These are phyloP conservation scores for Patella vulgata DNA, from an alignment of 1,140 invertebrate species.

Conservation along the genomic window DNA sequence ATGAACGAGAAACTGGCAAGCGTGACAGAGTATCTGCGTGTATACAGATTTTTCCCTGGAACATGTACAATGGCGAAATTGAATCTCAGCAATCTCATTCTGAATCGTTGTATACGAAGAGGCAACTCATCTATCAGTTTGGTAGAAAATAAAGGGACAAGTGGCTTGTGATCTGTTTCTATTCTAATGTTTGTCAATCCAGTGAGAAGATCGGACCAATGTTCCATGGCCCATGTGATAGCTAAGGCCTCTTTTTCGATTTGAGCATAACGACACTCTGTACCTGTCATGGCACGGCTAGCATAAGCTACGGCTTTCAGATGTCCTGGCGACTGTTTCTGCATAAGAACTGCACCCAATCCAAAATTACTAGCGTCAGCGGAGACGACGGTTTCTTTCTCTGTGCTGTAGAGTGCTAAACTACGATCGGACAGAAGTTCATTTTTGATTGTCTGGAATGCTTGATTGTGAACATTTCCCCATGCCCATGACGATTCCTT, in stretches of 20 bases:
- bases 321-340: constrained; percentile 6
- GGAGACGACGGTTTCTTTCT: neutral
- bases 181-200: neutral
- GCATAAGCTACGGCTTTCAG: constrained; percentile 31
- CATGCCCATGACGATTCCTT: neutral
- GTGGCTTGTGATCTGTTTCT: constrained; percentile 18
- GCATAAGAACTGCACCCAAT: neutral
- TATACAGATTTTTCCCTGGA: constrained; percentile 8
- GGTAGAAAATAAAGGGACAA: neutral
- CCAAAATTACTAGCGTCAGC: constrained; percentile 6
- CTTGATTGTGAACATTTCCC: constrained; percentile 1
- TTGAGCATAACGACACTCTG: constrained; percentile 39
- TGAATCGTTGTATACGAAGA: constrained; percentile 3
- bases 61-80: neutral
- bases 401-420: neutral
- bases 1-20: no score
- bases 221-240: constrained; percentile 58
- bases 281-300: constrained; percentile 33
- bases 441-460: neutral
- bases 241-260: constrained; percentile 53
- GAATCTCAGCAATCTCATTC: constrained; percentile 8
- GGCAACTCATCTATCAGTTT: constrained; percentile 10
- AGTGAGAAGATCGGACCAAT: constrained; percentile 7
- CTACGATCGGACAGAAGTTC: constrained; percentile 1
- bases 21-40: neutral